Evolutionary conservation across 2,888 invertebrate species (phyloP), one percentile per base, ranked within the genome.

Genomic region (Branchipolynoe longqiensis): DNA sequence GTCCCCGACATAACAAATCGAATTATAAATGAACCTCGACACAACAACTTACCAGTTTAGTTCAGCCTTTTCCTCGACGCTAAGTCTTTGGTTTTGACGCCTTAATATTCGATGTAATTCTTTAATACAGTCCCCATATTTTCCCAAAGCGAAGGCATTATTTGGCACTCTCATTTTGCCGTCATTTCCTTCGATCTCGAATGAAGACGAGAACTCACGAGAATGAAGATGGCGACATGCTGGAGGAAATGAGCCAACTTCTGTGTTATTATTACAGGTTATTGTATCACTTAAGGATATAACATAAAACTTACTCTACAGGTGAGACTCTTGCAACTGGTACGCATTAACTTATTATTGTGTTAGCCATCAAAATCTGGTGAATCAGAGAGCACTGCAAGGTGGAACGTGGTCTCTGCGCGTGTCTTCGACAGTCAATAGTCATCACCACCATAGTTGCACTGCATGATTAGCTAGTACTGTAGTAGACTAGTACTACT

Each of bases 71-170:
- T 78, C 78, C 28, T 78, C 48, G 31, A 48, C 48, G 31, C n/a
- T 48, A 78, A 78, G 78, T 78, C 54, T 78, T 78, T 78, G 78
- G 54, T 78, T 78, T 31, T 78, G 78, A 54, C 78, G 78, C 33
- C 78, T 40, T 33, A 78, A 78, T 25, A 78, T 25, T 12, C 78
- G 41, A 28, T 78, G 78, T 78, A 78, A 48, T 78, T 78, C 78
- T 28, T 78, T 78, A 78, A 78, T 78, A 41, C 78, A 78, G 28
- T 78, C 78, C 28, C 78, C 78, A 48, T 78, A 78, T 28, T 78
- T 78, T 14, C 78, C 78, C 48, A n/a, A 54, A 78, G 78, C 78
- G 22, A 78, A 78, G 78, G 78, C 78, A 48, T 41, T 33, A 31
- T 78, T 78, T 48, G 78, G 48, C 31, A 41, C 54, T 28, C 48